Evolutionary conservation across 64 coral and sea anemone genomes (phyloP), one percentile per base, ranked within the genome.

Genomic region (Cladopsammia gracilis): DNA sequence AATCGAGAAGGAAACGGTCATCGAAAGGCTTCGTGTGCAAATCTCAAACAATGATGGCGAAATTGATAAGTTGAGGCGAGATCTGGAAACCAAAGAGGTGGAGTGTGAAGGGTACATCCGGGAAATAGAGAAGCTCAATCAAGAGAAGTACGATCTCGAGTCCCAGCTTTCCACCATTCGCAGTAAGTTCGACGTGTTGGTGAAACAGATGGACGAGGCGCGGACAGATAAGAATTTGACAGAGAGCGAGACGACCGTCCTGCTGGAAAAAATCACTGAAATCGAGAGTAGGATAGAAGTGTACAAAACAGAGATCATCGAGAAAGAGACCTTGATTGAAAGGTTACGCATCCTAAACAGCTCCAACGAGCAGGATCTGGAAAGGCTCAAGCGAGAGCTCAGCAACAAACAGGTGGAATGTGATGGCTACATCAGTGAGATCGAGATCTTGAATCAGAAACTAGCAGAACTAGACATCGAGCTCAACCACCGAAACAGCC

Each of bases 1-100:
- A 18, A 98, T 98, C 22, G 96, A 98, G 47, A 98, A 98, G 25
- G 96, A 98, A 64, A 98, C 96, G 3, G 74, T 92, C 66, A 98
- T 98, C 45, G 96, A 98, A 49, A 95, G 85, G 52, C 64, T 98
- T 65, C 89, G 89, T 48, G 53, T 98, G 54, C 51, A 89, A 58
- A 87, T 98, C 50, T 70, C 96, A 14, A 98, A 98, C 58, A 98
- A 98, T 48, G 96, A 98, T 67, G 85, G 75, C 13, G 96, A 98
- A 70, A 53, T 98, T 10, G 96, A 98, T 67, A 95, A 88, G 43
- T 62, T 98, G 70, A 89, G 93, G 88, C 82, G 96, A 20, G 96
- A 98, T 44, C 93, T 98, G 53, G 93, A 98, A 18, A 98, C 86
- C n/a, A 98, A 92, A 75, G 96, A 95, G 86, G 77, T 86, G 52